phyloP scores from a whole-genome alignment of 2,113 vertebrate species.

The Solea solea region DNA sequence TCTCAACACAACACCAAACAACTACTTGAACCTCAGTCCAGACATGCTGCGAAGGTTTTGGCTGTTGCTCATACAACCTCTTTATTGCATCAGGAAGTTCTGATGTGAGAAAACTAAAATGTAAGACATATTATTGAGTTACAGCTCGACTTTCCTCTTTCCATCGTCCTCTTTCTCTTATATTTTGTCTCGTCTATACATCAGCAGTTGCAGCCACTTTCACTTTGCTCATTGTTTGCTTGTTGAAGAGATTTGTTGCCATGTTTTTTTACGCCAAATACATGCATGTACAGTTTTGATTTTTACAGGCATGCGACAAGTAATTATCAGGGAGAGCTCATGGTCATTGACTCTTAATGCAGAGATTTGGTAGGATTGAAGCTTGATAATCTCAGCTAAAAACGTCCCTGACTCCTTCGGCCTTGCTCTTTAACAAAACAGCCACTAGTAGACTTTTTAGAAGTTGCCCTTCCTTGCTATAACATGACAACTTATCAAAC shows the following conservation, averaged over 20 bases:
- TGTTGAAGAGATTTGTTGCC: too few relatives aligned
- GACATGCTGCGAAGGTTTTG: conserved; percentile 20
- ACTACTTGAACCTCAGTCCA: conserved; percentile 5
- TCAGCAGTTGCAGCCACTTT: background rate
- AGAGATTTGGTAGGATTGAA: background rate
- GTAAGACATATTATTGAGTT: conserved; percentile 17
- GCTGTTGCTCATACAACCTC: conserved; percentile 41
- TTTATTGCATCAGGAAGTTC: conserved; percentile 49
- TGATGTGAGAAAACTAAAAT: conserved; percentile 35
- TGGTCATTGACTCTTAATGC: background rate
- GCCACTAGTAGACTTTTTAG: background rate
- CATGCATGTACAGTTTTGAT: too few relatives aligned
- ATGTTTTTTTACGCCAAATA: too few relatives aligned
- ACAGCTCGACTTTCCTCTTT: conserved; percentile 16
- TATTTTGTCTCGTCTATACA: background rate
- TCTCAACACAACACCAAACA: conserved; percentile 21
- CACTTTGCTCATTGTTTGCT: background rate
- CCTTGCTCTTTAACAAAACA: background rate
- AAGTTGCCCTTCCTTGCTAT: background rate
- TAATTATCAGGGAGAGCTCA: too few relatives aligned
- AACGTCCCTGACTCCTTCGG: background rate
- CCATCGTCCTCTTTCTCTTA: conserved; percentile 1
- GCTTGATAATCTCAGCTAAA: background rate
- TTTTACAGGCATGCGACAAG: too few relatives aligned
- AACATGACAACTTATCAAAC: background rate